Base-by-base conservation (phyloP, 1,140 invertebrate genomes). In the Diprion similis region DNA sequence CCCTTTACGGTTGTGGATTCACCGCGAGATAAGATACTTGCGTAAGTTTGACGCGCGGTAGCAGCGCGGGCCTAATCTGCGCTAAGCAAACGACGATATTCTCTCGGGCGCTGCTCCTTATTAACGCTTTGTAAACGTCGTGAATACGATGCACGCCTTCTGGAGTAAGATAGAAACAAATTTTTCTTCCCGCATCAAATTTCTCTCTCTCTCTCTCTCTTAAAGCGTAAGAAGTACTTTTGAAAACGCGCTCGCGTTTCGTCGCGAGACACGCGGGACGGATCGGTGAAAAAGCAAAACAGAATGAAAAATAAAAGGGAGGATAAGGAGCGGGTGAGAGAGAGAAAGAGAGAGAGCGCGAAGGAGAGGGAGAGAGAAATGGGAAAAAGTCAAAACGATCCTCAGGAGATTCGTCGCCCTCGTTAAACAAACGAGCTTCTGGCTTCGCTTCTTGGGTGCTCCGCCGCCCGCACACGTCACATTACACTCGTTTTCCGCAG, bases 401-500 rank as follows among this genome's bases (percentile, higher is more conserved):
- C 51, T 59, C n/a, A 11, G 51, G 11, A 59, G 51, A 59, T 59
- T 59, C 51, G 51, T 59, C 51, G 51, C 51, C 51, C 51, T 59
- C 51, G 51, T 59, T 59, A 59, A 59, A 59, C 51, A 59, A 59
- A 59, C 51, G 51, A 59, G 51, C 51, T 59, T 17, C 51, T 59
- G 51, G 51, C 11, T 59, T 15, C 6, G 51, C 51, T 59, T 17
- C 51, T 10, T 17, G 51, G 51, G 11, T 59, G 51, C 51, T 59
- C 51, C 51, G 24, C 78, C 81, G 81, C 85, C 82, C 81, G 82
- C 83, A 78, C 85, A 81, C 84, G 80, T 85, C 83, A 83, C 83
- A 84, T 87, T 87, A 86, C 79, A 82, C 82, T 87, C 81, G 86
- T 87, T 87, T 88, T 87, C 85, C 86, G 86, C 85, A 85, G 81